Base-by-base conservation (phyloP, 2,888 invertebrate species). In the Brachyptera risi region DNA sequence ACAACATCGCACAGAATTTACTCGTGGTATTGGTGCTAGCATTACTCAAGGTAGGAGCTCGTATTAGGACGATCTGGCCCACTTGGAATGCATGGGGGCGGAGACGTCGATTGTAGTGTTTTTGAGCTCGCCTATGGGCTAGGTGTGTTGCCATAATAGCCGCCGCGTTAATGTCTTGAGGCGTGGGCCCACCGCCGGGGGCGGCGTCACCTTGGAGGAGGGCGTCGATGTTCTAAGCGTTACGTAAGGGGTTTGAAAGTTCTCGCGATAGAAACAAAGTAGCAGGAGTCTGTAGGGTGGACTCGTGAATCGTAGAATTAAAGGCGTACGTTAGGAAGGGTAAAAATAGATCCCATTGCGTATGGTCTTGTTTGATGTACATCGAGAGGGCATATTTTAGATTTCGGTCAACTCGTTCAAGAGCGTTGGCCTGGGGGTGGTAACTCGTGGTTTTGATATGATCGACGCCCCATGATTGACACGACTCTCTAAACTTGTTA, bases 201-300 rank as follows among this genome's bases (percentile, higher is more conserved):
- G 15, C 19, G 21, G 44, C 4, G 21, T 44, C 44, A 17, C 44
- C 44, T 3, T 44, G 21, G 17, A 44, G 21, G 2, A 44, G 11
- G 44, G 44, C 44, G 19, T 44, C 44, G 19, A 44, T 19, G 15
- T 44, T 44, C 44, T 21, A 44, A 21, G 44, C 17, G 44, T 44
- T 44, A 4, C 44, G 15, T 15, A 17, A 21, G 19, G 44, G 44
- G 11, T 44, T 11, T 4, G 44, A 44, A 9, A 44, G 19, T 2
- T 44, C 44, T 2, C 21, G 44, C 19, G 44, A 13, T 3, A 44
- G 44, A 21, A 44, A 44, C 11, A 44, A 44, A 4, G 15, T 44
- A 15, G 9, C 44, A 17, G 44, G 44, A 11, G 44, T 15, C 15
- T 44, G 9, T 17, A 44, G 13, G 3, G 44, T 44, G 21, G 44